Base-by-base conservation (phyloP, 2,797 vertebrate species). In the Kryptolebias ocellatus region DNA sequence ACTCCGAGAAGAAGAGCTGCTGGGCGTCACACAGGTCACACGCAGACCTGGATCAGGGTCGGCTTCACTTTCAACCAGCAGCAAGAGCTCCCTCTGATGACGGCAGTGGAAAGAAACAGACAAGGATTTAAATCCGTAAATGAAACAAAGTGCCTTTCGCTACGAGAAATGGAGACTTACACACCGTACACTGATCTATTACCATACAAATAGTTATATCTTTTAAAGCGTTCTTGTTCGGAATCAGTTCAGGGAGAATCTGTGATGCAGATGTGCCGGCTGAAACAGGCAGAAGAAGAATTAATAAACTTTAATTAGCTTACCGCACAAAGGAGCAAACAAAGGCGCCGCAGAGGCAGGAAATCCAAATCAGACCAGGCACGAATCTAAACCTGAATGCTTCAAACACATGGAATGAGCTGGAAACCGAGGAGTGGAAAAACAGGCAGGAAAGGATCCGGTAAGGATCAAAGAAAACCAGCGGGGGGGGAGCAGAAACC, bases 101-200 rank as follows among this genome's bases (percentile, higher is more conserved):
- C 73, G 42, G 63, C 71, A 50, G 53, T 65, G 14, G 18, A 29
- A 31, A 59, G 49, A 80, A 51, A 74, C 61, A 57, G 76, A 74
- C 83, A 76, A 72, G 80, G 81, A 74, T 81, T 80, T 64, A 73
- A 73, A 78, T 68, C 49, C 50, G 45, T 53, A 78, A 75, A 83
- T 71, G 56, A 79, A 71, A 55, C 60, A 28, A 39, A 52, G 9
- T 42, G 16, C 49, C 24, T 44, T 15, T 39, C 16, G 7, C 7
- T 9, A 2, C 9, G 8, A 10, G 3, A 39, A 39, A 39, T 11
- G 10, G 7, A 39, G 31, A 3, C 10, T 39, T 39, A 39, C 37
- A 39, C 37, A 34, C 20, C 20, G 20, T 44, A 12, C 42, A 44
- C 12, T 8, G 11, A 15, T 44, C 42, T 44, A 44, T 3, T 44